Percentiles rank a stretch among this genome's conserved stretches.
Conservation (phyloP, 2,113 vertebrate species). For the Microcebus tavaratra region DNA sequence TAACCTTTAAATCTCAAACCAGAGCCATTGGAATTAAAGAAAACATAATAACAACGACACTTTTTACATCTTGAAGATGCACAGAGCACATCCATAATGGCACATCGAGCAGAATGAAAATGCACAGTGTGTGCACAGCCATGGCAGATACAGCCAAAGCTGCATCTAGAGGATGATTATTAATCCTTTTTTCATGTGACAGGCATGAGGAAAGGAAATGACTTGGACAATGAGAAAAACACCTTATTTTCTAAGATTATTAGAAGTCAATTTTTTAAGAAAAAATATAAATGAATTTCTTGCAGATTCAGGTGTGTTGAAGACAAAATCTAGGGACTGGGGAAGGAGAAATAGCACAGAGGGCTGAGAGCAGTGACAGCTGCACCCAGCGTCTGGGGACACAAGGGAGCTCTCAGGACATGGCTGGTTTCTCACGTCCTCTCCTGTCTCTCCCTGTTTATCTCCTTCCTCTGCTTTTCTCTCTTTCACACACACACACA, state of each 20-base stretch:
- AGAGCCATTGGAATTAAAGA: not conserved
- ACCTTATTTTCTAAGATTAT: not conserved
- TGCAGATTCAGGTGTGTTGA: not conserved
- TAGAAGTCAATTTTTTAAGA: not conserved
- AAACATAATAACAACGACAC: no score
- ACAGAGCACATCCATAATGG: rapidly evolving
- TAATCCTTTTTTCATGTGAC: not conserved
- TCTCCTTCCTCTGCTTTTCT: no score
- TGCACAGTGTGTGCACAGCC: rapidly evolving
- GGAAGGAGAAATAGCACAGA: not conserved
- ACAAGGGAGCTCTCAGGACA: no score
- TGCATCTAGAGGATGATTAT: not conserved
- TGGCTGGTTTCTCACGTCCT: no score
- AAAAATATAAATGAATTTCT: not conserved
- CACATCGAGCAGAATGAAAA: not conserved
- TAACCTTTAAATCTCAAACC: not conserved
- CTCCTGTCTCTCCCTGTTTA: no score
- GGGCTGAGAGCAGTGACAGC: not conserved
- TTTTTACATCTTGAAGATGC: not conserved
- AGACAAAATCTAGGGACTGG: not conserved
- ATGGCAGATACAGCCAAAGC: rapidly evolving
- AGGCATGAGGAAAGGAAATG: rapidly evolving
- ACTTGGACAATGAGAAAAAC: not conserved
- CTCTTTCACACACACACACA: no score
- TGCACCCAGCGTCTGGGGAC: rapidly evolving